Percentiles rank a stretch among this genome's conserved stretches.
Conservation (phyloP, 2,888 invertebrate genomes). For the Diarsia mendica region DNA sequence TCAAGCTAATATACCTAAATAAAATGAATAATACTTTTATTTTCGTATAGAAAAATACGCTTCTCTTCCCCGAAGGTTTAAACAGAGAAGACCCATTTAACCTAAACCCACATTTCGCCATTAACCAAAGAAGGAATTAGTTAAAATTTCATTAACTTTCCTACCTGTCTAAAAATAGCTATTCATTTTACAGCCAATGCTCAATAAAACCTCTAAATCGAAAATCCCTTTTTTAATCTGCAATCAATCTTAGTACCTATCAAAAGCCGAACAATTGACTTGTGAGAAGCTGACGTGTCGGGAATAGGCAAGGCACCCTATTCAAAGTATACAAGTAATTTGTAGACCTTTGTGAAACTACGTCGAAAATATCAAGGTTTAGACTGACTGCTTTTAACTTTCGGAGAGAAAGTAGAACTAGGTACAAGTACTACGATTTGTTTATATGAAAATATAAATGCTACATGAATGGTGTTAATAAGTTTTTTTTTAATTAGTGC, state of each 20-base stretch:
- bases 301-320: slow-evolving; percentile 21
- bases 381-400: not conserved
- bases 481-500: slow-evolving; percentile 1
- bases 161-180: not conserved
- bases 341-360: slow-evolving; percentile 33
- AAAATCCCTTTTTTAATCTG: slow-evolving; percentile 51
- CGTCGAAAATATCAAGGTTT: slow-evolving; percentile 14
- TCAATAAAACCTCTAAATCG: slow-evolving; percentile 36
- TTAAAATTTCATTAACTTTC: slow-evolving; percentile 6
- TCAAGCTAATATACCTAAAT: not conserved
- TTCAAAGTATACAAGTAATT: slow-evolving; percentile 45
- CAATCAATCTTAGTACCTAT: slow-evolving; percentile 49
- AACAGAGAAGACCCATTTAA: not conserved
- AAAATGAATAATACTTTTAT: not conserved
- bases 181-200: slow-evolving; percentile 20
- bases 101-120: not conserved
- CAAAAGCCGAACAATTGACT: slow-evolving; percentile 49
- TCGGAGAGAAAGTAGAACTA: not conserved
- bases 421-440: not conserved
- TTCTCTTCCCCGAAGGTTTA: not conserved
- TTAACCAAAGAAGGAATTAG: not conserved
- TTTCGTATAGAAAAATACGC: not conserved
- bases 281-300: slow-evolving; percentile 48
- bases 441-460: no score
- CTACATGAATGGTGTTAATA: slow-evolving; percentile 6